phyloP scores from a whole-genome alignment of 2,888 invertebrate species.

The Heliconius charithonia region DNA sequence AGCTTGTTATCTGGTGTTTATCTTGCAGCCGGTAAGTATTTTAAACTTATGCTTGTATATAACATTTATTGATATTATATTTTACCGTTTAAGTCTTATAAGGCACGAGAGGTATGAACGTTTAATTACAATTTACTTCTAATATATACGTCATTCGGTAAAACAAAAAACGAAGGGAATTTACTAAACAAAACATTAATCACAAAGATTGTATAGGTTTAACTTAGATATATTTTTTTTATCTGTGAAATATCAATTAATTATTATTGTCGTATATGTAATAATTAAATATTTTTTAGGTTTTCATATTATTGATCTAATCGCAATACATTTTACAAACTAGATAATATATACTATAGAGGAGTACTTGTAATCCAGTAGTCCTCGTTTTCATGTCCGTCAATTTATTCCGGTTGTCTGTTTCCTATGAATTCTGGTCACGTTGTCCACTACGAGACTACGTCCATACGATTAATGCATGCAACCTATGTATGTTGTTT shows the following conservation, averaged over 20 bases:
- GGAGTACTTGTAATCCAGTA: slow-evolving; percentile 19
- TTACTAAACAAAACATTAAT: slow-evolving; percentile 6
- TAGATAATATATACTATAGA: not conserved
- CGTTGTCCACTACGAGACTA: slow-evolving; percentile 49
- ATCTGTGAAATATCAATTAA: not conserved
- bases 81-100: not conserved
- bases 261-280: not conserved
- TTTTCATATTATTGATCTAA: not conserved
- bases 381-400: slow-evolving; percentile 26
- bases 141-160: not conserved
- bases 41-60: not conserved
- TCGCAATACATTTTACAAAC: not conserved
- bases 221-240: not conserved
- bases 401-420: slow-evolving; percentile 48
- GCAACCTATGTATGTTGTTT: slow-evolving; percentile 7
- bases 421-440: slow-evolving; percentile 68
- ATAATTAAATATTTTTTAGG: not conserved
- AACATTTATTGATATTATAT: not conserved
- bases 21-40: slow-evolving; percentile 91
- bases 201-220: slow-evolving; percentile 2
- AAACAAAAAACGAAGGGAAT: not conserved
- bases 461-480: slow-evolving; percentile 23
- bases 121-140: not conserved
- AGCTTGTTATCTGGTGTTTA: slow-evolving; percentile 98
- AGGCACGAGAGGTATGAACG: not conserved